phyloP scores from a whole-genome alignment of 2,888 invertebrate species.

The Chirona hameri region DNA sequence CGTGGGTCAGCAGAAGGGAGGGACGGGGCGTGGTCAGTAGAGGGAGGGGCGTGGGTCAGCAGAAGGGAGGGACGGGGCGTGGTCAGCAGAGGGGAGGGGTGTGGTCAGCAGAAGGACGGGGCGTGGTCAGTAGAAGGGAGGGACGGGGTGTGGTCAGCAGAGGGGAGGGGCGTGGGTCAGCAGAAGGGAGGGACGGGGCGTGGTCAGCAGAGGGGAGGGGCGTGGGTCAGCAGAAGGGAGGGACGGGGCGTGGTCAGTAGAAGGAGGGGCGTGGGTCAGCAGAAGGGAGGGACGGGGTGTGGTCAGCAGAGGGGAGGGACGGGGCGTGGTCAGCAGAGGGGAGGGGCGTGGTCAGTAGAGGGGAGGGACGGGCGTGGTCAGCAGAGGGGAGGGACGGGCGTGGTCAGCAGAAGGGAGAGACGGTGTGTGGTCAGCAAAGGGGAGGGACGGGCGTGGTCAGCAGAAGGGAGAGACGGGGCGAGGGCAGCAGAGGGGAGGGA shows the following conservation, averaged over 20 bases:
- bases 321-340: not conserved
- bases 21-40: not conserved
- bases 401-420: not conserved
- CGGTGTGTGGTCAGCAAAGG: no score
- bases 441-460: not conserved
- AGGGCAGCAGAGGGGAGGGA: not conserved
- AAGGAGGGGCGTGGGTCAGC: no score
- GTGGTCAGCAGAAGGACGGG: not conserved
- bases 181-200: no score
- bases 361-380: not conserved
- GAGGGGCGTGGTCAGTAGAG: no score
- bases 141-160: not conserved
- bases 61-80: not conserved
- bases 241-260: not conserved
- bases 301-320: not conserved
- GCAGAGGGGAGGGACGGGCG: not conserved
- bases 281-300: not conserved
- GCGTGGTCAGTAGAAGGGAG: no score
- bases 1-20: not conserved
- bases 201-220: no score
- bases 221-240: not conserved
- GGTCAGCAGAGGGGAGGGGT: not conserved
- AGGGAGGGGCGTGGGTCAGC: no score
- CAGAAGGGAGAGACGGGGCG: not conserved
- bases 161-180: not conserved